A percentile compares a stretch with the other conserved stretches of the same genome.
Conservation (phyloP, 2,113 vertebrate species). For the Colinus virginianus region DNA sequence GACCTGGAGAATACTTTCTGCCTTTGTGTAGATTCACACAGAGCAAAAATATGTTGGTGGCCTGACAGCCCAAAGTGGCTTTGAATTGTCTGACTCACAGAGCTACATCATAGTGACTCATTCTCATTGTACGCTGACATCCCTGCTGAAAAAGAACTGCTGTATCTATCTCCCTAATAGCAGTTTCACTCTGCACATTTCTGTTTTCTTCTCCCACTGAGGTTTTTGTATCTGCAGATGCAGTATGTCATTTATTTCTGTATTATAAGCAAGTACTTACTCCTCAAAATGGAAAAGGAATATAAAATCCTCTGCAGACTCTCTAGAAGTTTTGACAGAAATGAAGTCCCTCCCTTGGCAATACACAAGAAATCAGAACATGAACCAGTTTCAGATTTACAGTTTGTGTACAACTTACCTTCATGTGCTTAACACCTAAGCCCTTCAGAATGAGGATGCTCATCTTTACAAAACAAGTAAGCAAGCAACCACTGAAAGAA, state of each 20-base stretch:
- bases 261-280: background rate
- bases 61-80: slow-evolving; percentile 24
- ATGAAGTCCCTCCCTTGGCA: background rate
- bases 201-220: background rate
- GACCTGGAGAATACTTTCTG: background rate
- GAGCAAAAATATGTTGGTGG: background rate
- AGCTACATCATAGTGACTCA: slow-evolving; percentile 52
- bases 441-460: background rate
- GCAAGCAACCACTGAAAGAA: background rate
- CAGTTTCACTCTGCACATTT: background rate
- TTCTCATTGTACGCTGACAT: background rate
- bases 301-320: background rate
- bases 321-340: background rate
- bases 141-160: slow-evolving; percentile 21
- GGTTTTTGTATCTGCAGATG: background rate
- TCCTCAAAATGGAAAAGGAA: background rate
- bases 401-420: background rate
- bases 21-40: background rate
- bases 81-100: slow-evolving; percentile 44
- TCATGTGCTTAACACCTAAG: background rate
- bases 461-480: background rate
- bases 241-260: background rate
- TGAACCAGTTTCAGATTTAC: background rate
- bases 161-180: background rate
- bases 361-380: background rate